Evolutionary conservation across 2,113 vertebrate species (phyloP).

Genomic region (Catharus bicknelli): DNA sequence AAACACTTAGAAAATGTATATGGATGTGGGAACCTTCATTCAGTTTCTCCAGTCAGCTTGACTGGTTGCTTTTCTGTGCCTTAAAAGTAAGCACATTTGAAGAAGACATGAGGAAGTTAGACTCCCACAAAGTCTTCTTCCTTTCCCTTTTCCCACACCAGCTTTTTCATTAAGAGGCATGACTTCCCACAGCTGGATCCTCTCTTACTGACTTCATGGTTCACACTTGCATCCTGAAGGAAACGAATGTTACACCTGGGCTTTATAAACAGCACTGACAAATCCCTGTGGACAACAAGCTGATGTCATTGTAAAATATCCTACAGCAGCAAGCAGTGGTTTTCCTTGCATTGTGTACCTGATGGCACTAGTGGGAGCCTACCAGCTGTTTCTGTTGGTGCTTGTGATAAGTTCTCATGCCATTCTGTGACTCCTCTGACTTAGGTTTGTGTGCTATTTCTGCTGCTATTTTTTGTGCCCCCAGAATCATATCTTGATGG

Average conservation of each 20-base stretch:
- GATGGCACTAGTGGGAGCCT: constrained; percentile 10
- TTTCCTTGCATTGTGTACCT: constrained; percentile 49
- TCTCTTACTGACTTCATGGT: background rate
- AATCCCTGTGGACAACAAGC: background rate
- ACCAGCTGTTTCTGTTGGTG: background rate
- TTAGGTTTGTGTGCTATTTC: background rate
- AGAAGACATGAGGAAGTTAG: background rate
- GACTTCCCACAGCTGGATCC: constrained; percentile 8
- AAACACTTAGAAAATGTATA: background rate
- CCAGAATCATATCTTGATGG: background rate
- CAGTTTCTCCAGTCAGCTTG: background rate
- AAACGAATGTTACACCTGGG: background rate
- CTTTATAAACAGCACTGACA: constrained; percentile 26
- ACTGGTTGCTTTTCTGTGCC: background rate
- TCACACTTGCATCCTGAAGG: constrained; percentile 30
- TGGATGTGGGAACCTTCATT: background rate
- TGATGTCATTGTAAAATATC: background rate
- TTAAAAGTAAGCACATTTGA: background rate
- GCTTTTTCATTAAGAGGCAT: background rate
- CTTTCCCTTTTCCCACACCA: background rate
- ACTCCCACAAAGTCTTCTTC: background rate
- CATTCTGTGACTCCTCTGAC: background rate
- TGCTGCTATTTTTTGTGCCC: background rate
- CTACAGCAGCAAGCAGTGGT: background rate
- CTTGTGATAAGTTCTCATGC: background rate